These are phyloP conservation scores for Melanostoma scalare DNA, from an alignment of 2,888 invertebrate species.

Conservation along the genomic window DNA sequence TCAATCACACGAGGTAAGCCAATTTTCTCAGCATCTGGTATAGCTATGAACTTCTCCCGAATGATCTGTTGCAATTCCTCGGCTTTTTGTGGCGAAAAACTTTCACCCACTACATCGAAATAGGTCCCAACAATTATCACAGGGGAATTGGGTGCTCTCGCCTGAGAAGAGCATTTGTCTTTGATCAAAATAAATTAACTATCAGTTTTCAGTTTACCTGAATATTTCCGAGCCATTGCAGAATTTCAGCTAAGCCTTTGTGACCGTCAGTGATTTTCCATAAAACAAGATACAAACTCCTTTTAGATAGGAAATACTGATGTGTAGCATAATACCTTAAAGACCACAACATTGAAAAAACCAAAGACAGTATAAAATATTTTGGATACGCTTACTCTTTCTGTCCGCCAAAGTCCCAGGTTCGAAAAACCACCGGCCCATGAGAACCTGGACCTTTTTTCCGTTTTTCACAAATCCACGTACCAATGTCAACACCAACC, in stretches of 20 bases:
- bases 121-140: constrained; percentile 98
- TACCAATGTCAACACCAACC: constrained; percentile 98
- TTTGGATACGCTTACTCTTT: constrained; percentile 86
- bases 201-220: constrained; percentile 81
- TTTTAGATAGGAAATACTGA: constrained; percentile 97
- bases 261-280: constrained; percentile 97
- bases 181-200: constrained; percentile 1
- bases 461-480: constrained; percentile 95
- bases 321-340: constrained; percentile 96
- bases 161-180: constrained; percentile 78
- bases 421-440: constrained; percentile 94
- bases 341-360: constrained; percentile 27
- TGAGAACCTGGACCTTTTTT: constrained; percentile 88
- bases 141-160: constrained; percentile 97
- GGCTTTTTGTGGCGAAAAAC: constrained; percentile 80
- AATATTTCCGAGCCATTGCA: constrained; percentile 98
- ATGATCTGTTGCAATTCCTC: constrained; percentile 95
- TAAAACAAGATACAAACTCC: constrained; percentile 96
- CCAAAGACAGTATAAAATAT: neutral
- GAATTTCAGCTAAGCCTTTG: constrained; percentile 93
- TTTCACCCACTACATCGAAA: constrained; percentile 89
- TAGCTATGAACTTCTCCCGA: constrained; percentile 93
- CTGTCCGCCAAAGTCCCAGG: constrained; percentile 99
- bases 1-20: constrained; percentile 96
- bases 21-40: constrained; percentile 97